phyloP scores from a whole-genome alignment of 2,113 vertebrate species.

The Australoheros scitulus region DNA sequence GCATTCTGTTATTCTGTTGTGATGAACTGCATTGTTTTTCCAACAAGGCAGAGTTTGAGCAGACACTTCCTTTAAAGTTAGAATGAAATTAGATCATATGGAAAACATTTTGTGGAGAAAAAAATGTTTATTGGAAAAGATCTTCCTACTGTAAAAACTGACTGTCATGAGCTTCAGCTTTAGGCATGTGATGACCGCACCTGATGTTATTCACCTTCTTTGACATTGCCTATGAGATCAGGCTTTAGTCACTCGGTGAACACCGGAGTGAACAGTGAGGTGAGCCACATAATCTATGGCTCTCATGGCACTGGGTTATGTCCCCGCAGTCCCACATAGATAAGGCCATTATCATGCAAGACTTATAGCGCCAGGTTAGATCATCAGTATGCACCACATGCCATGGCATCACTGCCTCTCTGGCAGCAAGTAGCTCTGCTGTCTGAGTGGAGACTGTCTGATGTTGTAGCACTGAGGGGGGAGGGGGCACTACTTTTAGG shows the following conservation, averaged over 20 bases:
- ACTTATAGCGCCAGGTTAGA: constrained; percentile 42
- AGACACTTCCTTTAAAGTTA: neutral
- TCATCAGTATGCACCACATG: constrained; percentile 72
- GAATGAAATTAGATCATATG: neutral
- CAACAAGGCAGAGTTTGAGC: neutral
- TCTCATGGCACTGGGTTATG: constrained; percentile 26
- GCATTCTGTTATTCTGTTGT: neutral
- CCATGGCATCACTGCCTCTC: constrained; percentile 34
- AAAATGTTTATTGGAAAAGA: neutral
- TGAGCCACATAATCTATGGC: neutral
- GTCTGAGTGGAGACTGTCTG: constrained; percentile 50
- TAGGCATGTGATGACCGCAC: neutral
- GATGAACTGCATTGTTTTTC: neutral
- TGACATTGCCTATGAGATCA: neutral
- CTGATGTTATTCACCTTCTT: constrained; percentile 15
- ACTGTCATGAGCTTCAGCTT: neutral
- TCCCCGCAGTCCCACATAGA: constrained; percentile 38
- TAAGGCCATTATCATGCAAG: constrained; percentile 44
- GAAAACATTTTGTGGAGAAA: neutral
- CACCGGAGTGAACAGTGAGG: neutral
- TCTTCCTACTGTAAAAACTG: neutral
- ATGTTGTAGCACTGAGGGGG: constrained; percentile 47
- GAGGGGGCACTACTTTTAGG: constrained; percentile 31
- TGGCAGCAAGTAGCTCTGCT: constrained; percentile 43
- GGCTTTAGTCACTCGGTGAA: neutral